phyloP scores from a whole-genome alignment of 2,113 vertebrate genomes.

The Chlorodrepanis virens region DNA sequence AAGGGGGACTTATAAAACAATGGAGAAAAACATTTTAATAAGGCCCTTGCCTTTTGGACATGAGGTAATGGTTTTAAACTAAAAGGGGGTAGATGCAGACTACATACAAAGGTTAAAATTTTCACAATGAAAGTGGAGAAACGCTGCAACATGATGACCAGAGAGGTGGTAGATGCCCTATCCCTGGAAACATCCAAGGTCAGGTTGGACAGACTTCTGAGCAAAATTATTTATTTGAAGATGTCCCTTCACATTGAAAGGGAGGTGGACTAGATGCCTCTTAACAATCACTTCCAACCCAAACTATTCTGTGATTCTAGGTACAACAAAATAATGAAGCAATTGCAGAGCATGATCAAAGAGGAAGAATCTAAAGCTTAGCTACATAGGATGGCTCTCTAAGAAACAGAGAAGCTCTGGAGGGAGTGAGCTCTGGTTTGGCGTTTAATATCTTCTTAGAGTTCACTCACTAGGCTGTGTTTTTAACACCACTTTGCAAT shows the following conservation, averaged over 20 bases:
- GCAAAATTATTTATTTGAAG: neutral
- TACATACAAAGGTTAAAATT: neutral
- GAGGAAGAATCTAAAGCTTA: neutral
- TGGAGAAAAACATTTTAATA: neutral
- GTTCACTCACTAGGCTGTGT: neutral
- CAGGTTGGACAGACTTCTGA: neutral
- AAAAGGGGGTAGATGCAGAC: neutral
- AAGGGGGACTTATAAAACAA: neutral
- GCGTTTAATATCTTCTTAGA: neutral
- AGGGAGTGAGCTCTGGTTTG: neutral
- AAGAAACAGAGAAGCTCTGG: neutral
- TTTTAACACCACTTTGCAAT: neutral
- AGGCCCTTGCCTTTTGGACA: neutral
- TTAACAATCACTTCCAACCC: neutral
- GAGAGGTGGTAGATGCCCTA: neutral
- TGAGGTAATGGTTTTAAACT: neutral
- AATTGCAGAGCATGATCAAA: neutral
- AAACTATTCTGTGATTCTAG: neutral
- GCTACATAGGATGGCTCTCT: neutral
- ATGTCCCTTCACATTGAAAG: neutral
- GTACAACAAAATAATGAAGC: neutral
- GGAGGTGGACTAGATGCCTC: neutral
- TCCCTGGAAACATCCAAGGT: neutral
- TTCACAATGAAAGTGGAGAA: neutral
- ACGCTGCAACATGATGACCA: neutral